A percentile compares a stretch with the other conserved stretches of the same genome.
Evolutionary conservation across 1,140 invertebrate species (phyloP).

Genomic region (Drosophila trapezifrons): DNA sequence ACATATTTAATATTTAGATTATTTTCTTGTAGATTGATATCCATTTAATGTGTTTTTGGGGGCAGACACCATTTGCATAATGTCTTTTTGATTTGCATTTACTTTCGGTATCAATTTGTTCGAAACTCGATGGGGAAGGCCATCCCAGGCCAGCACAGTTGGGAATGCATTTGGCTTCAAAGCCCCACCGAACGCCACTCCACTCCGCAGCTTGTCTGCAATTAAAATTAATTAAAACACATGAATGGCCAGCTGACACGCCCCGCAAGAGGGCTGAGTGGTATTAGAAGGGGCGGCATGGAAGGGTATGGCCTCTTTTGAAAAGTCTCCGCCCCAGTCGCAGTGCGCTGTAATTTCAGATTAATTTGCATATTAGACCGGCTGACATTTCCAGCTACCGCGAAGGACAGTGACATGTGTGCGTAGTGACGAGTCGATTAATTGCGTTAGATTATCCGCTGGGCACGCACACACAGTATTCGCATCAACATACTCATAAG

Average conservation of each 20-base stretch:
- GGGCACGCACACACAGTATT: constrained; percentile 36
- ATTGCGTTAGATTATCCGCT: constrained; percentile 76
- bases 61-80: constrained; percentile 64
- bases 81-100: constrained; percentile 66
- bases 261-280: constrained; percentile 11
- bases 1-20: constrained; percentile 68
- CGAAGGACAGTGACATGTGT: constrained; percentile 50
- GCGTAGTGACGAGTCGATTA: constrained; percentile 80
- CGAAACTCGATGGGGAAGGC: background rate
- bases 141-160: background rate
- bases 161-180: constrained; percentile 26
- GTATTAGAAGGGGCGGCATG: background rate
- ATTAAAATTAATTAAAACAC: constrained; percentile 53
- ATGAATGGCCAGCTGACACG: constrained; percentile 16
- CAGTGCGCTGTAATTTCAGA: constrained; percentile 65
- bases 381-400: constrained; percentile 51
- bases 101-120: constrained; percentile 35
- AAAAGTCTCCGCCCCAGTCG: constrained; percentile 16
- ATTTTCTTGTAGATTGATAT: constrained; percentile 69
- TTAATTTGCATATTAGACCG: constrained; percentile 77
- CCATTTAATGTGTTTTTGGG: constrained; percentile 69
- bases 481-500: constrained; percentile 8
- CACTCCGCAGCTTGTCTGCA: constrained; percentile 15
- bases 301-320: constrained; percentile 16
- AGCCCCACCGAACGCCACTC: constrained; percentile 2